A percentile compares a stretch with the other conserved stretches of the same genome.
Conservation (phyloP, 2,113 vertebrate genomes). For the Rhineura floridana region DNA sequence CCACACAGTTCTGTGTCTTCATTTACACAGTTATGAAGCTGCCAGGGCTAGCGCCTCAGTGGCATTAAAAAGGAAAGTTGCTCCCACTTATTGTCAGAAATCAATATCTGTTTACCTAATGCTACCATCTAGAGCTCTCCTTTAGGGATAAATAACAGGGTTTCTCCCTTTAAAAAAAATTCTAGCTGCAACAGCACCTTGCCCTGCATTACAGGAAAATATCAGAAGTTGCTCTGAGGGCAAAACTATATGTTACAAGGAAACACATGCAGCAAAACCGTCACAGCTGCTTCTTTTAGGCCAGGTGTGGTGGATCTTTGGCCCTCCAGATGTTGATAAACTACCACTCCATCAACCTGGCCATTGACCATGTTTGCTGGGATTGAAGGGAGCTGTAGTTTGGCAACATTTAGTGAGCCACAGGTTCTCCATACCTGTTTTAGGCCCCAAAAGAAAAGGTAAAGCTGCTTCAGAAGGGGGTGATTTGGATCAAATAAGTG, state of each 20-base stretch:
- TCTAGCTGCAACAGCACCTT: not conserved
- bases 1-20: not conserved
- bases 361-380: too few species aligned
- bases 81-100: not conserved
- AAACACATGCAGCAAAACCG: too few species aligned
- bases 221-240: not conserved
- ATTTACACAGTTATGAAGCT: not conserved
- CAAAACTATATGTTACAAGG: not conserved
- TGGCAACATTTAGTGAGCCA: too few species aligned
- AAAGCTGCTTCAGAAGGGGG: too few species aligned
- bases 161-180: not conserved
- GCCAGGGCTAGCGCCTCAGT: not conserved
- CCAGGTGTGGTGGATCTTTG: too few species aligned
- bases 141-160: not conserved
- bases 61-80: not conserved
- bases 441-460: too few species aligned
- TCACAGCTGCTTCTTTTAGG: too few species aligned
- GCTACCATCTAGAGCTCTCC: not conserved
- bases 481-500: too few species aligned
- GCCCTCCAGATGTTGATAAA: too few species aligned
- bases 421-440: too few species aligned
- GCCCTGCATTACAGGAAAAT: not conserved
- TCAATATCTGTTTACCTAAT: not conserved
- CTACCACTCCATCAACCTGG: too few species aligned
- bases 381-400: too few species aligned